Evolutionary conservation across 2,888 invertebrate species (phyloP).

Genomic region (Griposia aprilina): DNA sequence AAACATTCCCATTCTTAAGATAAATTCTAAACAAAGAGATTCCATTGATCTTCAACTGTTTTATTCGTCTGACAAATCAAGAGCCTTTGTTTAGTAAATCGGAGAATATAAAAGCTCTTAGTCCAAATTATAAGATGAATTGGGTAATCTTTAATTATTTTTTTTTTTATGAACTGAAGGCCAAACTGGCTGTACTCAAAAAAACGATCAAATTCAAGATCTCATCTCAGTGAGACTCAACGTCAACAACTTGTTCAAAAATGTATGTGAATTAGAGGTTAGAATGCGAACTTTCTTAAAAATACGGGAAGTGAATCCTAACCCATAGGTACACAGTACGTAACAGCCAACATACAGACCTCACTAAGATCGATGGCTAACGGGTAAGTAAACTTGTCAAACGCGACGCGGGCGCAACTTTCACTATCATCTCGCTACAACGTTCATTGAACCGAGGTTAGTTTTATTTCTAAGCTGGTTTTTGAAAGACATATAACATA

Average conservation of each 20-base stretch:
- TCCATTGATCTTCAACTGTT: not conserved
- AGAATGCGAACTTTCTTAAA: not conserved
- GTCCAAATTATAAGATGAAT: not conserved
- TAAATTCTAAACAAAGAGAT: constrained; percentile 12
- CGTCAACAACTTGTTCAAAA: not conserved
- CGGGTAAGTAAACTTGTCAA: constrained; percentile 70
- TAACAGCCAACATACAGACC: not conserved
- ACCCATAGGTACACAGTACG: not conserved
- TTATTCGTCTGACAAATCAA: not conserved
- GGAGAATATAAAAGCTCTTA: not conserved
- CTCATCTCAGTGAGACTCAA: not conserved
- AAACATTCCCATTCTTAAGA: not conserved
- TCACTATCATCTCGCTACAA: constrained; percentile 69
- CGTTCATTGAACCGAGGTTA: constrained; percentile 60
- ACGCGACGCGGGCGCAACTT: constrained; percentile 62
- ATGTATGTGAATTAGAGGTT: not conserved
- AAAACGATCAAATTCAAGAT: not conserved
- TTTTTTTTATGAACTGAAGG: too few species aligned
- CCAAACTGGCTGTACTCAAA: not conserved
- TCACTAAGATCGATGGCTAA: constrained; percentile 46
- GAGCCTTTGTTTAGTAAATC: not conserved
- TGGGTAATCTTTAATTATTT: too few species aligned
- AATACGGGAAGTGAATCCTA: not conserved
- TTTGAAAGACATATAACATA: not conserved
- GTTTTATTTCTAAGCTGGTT: constrained; percentile 12